A percentile compares a stretch with the other conserved stretches of the same genome.
These are phyloP conservation scores for Poeciliopsis presidionis DNA, from an alignment of 2,797 vertebrate species.

Conservation along the genomic window DNA sequence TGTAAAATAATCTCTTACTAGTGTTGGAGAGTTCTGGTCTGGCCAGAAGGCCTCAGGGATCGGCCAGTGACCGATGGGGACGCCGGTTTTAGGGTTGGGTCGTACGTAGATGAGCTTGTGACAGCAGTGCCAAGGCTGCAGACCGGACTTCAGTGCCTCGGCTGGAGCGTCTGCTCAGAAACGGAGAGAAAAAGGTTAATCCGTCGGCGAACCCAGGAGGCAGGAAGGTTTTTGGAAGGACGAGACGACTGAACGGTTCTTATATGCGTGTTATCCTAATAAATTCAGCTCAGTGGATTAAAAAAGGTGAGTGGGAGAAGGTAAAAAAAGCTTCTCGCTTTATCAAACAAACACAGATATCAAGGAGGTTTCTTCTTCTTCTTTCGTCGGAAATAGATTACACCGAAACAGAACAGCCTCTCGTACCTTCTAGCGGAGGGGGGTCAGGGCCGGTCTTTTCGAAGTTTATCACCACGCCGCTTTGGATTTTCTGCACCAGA, in stretches of 20 bases:
- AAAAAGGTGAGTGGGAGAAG: constrained; percentile 20
- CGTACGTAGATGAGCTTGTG: constrained; percentile 98
- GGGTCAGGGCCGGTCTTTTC: constrained; percentile 97
- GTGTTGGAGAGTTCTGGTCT: constrained; percentile 96
- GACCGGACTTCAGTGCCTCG: constrained; percentile 85
- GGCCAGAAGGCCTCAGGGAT: constrained; percentile 98
- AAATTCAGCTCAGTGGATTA: constrained; percentile 32
- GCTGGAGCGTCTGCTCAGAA: constrained; percentile 81
- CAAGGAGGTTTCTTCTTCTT: neutral
- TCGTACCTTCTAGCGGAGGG: constrained; percentile 88
- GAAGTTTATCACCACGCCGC: constrained; percentile 97
- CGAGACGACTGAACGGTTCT: neutral
- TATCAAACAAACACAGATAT: constrained; percentile 17
- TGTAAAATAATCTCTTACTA: constrained; percentile 82
- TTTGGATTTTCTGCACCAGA: constrained; percentile 96
- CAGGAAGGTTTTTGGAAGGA: too few species aligned
- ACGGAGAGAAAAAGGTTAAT: neutral
- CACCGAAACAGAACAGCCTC: neutral
- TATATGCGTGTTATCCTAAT: constrained; percentile 11
- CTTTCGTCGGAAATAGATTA: neutral
- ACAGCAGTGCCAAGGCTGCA: constrained; percentile 91
- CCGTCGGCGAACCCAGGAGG: neutral
- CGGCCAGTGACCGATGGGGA: constrained; percentile 98
- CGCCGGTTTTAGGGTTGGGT: constrained; percentile 96
- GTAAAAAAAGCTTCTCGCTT: constrained; percentile 7